phyloP scores from a whole-genome alignment of 2,888 invertebrate species.

The Drosophila buzzatii region DNA sequence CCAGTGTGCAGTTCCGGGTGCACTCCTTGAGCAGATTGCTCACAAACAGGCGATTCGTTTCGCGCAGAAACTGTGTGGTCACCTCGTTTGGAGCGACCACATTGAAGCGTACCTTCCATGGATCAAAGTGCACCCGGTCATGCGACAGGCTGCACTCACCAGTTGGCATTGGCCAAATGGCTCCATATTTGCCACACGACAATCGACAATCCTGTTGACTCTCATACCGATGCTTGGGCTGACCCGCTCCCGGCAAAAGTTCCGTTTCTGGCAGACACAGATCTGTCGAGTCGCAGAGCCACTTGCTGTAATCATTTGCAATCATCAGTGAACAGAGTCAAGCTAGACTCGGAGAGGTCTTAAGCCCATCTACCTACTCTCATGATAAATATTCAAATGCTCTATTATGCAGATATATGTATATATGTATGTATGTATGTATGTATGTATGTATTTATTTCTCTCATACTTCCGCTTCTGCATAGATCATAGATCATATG shows the following conservation, averaged over 20 bases:
- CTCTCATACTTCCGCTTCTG: background rate
- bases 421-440: background rate
- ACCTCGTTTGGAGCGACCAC: conserved; percentile 86
- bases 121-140: conserved; percentile 87
- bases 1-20: conserved; percentile 85
- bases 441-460: background rate
- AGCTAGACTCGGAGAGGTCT: background rate
- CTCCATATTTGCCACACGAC: conserved; percentile 89
- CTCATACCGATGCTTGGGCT: conserved; percentile 66
- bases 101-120: conserved; percentile 86
- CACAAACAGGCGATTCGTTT: conserved; percentile 87
- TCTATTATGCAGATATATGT: background rate
- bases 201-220: conserved; percentile 89
- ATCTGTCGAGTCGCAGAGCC: conserved; percentile 74
- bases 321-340: background rate
- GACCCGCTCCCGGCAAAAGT: conserved; percentile 4
- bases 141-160: conserved; percentile 85
- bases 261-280: conserved; percentile 68
- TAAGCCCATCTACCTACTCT: too few relatives aligned
- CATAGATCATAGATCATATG: background rate
- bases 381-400: too few relatives aligned
- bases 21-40: conserved; percentile 88
- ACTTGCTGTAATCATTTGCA: conserved; percentile 46
- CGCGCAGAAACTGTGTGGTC: conserved; percentile 86
- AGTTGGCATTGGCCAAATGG: conserved; percentile 90